Evolutionary conservation across 2,113 vertebrate genomes (phyloP).

Genomic region (Gobio gobio): DNA sequence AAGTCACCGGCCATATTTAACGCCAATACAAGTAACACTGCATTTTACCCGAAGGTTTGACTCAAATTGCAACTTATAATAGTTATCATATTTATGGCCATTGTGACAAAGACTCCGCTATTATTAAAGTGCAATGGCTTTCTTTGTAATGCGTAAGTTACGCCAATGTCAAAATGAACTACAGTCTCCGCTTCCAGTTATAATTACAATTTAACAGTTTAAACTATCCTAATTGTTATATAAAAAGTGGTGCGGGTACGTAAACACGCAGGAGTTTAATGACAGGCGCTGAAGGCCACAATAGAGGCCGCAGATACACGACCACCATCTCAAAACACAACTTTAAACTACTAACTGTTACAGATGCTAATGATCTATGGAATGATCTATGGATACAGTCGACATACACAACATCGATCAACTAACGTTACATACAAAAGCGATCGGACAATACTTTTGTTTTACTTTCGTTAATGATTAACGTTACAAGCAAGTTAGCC

Average conservation of each 20-base stretch:
- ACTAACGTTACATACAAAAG: not conserved
- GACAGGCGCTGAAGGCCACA: conserved; percentile 24
- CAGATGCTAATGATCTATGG: not conserved
- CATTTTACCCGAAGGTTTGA: not conserved
- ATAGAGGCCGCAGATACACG: not conserved
- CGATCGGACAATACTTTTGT: not conserved
- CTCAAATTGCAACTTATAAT: not conserved
- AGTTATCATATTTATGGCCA: not conserved
- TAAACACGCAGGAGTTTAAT: not conserved
- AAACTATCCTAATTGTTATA: not conserved
- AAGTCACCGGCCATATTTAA: not conserved
- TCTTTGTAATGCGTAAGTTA: not conserved
- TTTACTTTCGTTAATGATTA: conserved; percentile 11
- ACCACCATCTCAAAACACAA: not conserved
- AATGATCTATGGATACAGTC: not conserved
- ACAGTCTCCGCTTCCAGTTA: not conserved
- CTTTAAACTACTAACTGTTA: not conserved
- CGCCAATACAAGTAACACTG: not conserved
- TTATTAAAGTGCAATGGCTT: not conserved
- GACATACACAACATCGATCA: not conserved
- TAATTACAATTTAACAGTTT: not conserved
- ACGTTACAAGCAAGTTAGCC: not conserved
- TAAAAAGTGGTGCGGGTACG: not conserved
- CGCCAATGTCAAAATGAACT: not conserved
- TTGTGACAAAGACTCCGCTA: not conserved